Evolutionary conservation across 1,140 invertebrate genomes (phyloP), one percentile per base, ranked within the genome.

Genomic region (Limonius californicus): DNA sequence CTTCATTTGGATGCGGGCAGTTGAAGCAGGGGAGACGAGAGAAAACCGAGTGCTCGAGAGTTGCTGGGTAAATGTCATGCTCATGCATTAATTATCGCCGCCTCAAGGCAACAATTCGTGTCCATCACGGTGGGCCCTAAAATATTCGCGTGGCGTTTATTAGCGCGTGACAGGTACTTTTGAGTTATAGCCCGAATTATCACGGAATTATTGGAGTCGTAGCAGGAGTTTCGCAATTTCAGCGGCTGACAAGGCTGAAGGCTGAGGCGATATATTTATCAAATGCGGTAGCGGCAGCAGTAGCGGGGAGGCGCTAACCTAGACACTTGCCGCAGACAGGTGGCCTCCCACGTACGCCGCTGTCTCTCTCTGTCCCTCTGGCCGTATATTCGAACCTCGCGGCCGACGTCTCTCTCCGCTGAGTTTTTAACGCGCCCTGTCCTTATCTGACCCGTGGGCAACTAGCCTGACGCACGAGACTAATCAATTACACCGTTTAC

Each of bases 311-410:
- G 65, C 61, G 67, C 60, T 72, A 73, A 70, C 68, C 71, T 71
- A 73, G 72, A 72, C 72, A 72, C 72, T 74, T 74, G 71, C 72
- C 71, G 72, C 72, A 72, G 72, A 74, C 72, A 72, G 71, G 72
- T 72, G 72, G 71, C 72, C 69, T 70, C 70, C 72, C 72, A 73
- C 68, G 72, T 66, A 62, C 47, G 23, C 59, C 47, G 20, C 14
- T 23, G 4, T 6, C 27, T 21, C 21, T 43, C 54, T 43, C 30
- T 14, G 50, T 32, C 59, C 11, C 20, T 35, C 59, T 19, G 12
- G 2, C 53, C 47, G 11, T 19, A 2, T 50, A 18, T 19, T 20
- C 30, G 32, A 8, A 23, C 15, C 14, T 42, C 35, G 42, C 20
- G 27, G 12, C 19, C 23, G 35, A n/a, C 15, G 19, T 19, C 19